Percentiles rank a stretch among this genome's conserved stretches.
phyloP scores from a whole-genome alignment of 1,140 invertebrate genomes.

The Diachasmimorpha longicaudata region DNA sequence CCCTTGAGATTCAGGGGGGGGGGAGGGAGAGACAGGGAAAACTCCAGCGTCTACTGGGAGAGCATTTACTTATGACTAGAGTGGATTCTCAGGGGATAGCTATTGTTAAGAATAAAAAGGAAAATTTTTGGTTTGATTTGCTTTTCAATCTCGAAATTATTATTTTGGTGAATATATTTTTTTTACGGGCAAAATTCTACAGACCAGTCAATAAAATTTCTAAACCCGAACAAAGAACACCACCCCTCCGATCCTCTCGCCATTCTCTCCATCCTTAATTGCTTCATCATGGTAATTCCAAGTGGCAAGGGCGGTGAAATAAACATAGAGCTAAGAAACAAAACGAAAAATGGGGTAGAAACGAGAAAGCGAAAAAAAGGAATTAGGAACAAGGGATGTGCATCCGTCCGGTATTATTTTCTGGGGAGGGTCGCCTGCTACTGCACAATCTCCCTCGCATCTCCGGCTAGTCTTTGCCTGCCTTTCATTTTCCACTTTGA shows the following conservation, averaged over 20 bases:
- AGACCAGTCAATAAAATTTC: too few species aligned
- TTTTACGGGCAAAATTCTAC: too few species aligned
- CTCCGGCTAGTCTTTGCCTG: slow-evolving; percentile 15
- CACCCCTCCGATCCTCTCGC: too few species aligned
- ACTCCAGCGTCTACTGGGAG: neutral
- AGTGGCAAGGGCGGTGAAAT: neutral
- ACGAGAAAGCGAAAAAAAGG: neutral
- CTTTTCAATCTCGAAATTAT: neutral
- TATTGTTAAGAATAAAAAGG: neutral
- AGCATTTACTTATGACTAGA: neutral
- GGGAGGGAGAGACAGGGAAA: neutral
- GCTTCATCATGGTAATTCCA: neutral
- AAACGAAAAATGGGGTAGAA: neutral
- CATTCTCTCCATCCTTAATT: neutral
- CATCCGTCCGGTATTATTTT: slow-evolving; percentile 30
- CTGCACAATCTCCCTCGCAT: neutral
- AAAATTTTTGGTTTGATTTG: neutral
- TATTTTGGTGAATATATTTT: too few species aligned
- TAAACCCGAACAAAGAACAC: too few species aligned
- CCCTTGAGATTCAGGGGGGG: neutral
- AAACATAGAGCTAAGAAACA: neutral
- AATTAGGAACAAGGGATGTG: slow-evolving; percentile 21
- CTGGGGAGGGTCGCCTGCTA: slow-evolving; percentile 9
- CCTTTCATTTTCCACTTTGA: slow-evolving; percentile 47
- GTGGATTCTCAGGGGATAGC: neutral